phyloP scores from a whole-genome alignment of 1,140 invertebrate species.

The Diorhabda elongata region DNA sequence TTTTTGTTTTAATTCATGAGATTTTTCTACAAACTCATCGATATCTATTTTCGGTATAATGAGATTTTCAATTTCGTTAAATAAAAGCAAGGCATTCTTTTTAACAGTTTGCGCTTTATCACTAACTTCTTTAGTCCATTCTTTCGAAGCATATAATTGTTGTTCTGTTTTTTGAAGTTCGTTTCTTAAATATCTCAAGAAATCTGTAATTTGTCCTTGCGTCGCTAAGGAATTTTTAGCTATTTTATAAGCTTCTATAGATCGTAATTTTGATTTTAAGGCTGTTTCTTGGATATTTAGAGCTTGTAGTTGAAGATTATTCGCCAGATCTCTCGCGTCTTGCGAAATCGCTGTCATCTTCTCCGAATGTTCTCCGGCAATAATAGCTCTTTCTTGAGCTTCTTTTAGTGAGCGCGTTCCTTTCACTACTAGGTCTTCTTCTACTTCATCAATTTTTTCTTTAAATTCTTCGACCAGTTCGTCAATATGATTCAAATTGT shows the following conservation, averaged over 20 bases:
- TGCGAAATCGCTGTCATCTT: conserved; percentile 88
- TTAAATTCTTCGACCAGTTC: conserved; percentile 28
- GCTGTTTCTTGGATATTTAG: conserved; percentile 72
- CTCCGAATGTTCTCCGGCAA: conserved; percentile 85
- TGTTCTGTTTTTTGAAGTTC: conserved; percentile 59
- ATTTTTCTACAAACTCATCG: conserved; percentile 61
- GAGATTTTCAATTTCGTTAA: conserved; percentile 70
- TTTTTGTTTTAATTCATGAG: conserved; percentile 57
- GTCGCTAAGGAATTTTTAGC: conserved; percentile 63
- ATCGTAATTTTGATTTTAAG: conserved; percentile 77
- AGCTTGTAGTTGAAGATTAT: conserved; percentile 72
- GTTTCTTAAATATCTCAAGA: conserved; percentile 51
- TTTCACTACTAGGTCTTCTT: conserved; percentile 75
- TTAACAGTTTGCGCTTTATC: conserved; percentile 69
- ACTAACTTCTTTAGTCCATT: conserved; percentile 66
- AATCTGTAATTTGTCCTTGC: not conserved
- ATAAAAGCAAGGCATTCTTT: conserved; percentile 72
- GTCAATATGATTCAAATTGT: conserved; percentile 33
- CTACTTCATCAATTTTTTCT: conserved; percentile 55
- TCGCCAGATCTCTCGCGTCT: conserved; percentile 74
- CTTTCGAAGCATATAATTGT: conserved; percentile 64
- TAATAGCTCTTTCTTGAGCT: conserved; percentile 74
- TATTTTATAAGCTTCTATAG: conserved; percentile 72
- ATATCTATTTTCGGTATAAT: conserved; percentile 72
- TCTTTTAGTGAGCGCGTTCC: conserved; percentile 71